Base-by-base conservation (phyloP, 2,797 vertebrate genomes). In the Falco cherrug region DNA sequence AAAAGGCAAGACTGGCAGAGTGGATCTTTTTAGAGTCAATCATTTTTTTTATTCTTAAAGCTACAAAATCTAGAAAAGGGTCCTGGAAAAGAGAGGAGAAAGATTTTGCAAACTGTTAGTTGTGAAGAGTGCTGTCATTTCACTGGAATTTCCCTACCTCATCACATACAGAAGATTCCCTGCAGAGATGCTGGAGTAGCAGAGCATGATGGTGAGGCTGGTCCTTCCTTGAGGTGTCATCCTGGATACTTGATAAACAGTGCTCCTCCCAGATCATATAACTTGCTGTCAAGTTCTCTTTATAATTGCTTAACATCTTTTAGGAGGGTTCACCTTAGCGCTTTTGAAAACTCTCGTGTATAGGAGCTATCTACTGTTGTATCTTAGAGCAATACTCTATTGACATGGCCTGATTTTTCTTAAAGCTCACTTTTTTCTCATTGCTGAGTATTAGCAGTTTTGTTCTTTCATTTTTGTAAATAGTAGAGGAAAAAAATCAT, bases 61-160 rank as follows among this genome's bases (percentile, higher is more conserved):
- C 69, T 94, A 80, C 3, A 3, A 60, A 93, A 77, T 84, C 75
- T 82, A 81, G 80, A 29, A 84, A 83, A 95, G 16, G 35, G 54
- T 76, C 77, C 91, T 96, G 65, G 68, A 92, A 94, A 92, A 93
- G 47, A 95, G 73, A 88, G 84, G 64, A 92, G 78, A 96, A 91
- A 90, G 29, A 79, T 93, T 87, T 95, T 79, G 47, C 51, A 68
- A 5, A 28, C 41, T 54, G 65, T 91, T 93, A 96, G 67, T 79
- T 85, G 54, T 5, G 11, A 78, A 35, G 56, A 70, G 41, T n/a
- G 47, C 41, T 79, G 75, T 74, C 5, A 4, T 81, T 79, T 91
- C 69, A 50, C 16, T 45, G 57, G 33, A 75, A 28, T 79, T 91
- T 75, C 77, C 90, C 83, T 75, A 84, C 80, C 78, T 90, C 56